Evolutionary conservation across 2,888 invertebrate genomes (phyloP), one percentile per base, ranked within the genome.

Genomic region (Dioctria rufipes): DNA sequence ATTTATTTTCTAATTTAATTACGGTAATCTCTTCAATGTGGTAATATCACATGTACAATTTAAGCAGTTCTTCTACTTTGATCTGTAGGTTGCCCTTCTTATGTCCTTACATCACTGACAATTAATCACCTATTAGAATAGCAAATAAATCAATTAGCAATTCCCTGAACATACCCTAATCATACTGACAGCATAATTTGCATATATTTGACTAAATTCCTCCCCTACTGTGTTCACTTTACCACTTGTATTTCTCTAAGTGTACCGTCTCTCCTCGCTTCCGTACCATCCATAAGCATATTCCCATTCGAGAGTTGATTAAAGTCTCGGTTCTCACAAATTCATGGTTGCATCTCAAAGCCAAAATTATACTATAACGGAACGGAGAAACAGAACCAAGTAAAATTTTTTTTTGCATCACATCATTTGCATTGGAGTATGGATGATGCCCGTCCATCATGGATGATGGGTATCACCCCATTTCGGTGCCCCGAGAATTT

Each of bases 401-500:
- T n/a, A 60, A 60, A 25, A 13, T n/a, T 37, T 43, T 46, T 63
- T 63, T 63, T 25, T 25, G 11, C 39, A 37, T 37, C n/a, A 61
- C 25, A 46, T 77, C 37, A 77, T 77, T 77, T 63, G 37, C 77
- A 49, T 49, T 37, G 66, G 40, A 69, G 51, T 25, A 25, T 46
- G 69, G 67, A 71, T 71, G 63, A 60, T 40, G n/a, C 42, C 78
- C 79, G 81, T 79, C 73, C 80, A 71, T 73, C 81, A 79, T 67
- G 58, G 5, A 78, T 51, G 73, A 54, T 5, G 5, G 5, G 61
- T 67, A 66, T 60, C 81, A 78, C 80, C 79, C 73, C 42, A 73
- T 81, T 78, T 78, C 65, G 66, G 58, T 46, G 58, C n/a, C 39
- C 42, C 65, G 67, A 61, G 39, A 78, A 78, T 78, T 37, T 46